Evolutionary conservation across 2,797 vertebrate species (phyloP).

Genomic region (Serranus cabrilla): DNA sequence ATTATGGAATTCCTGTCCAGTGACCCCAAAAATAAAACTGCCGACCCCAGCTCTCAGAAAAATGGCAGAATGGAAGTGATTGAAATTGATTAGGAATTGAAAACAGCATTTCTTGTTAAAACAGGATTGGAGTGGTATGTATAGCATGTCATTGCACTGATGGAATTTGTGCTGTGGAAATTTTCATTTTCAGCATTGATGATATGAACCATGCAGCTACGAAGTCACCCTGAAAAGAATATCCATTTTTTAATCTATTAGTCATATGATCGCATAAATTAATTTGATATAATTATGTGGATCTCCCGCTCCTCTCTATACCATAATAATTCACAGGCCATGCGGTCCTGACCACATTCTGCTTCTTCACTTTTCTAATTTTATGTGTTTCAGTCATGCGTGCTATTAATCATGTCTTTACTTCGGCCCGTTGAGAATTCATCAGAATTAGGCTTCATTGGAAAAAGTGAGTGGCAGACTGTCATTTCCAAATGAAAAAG

Average conservation of each 20-base stretch:
- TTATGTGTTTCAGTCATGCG: conserved; percentile 51
- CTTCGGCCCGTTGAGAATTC: conserved; percentile 46
- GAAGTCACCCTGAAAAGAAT: neutral
- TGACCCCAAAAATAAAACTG: too few relatives aligned
- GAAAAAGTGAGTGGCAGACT: conserved; percentile 63
- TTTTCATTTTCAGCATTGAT: conserved; percentile 5
- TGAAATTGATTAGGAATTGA: neutral
- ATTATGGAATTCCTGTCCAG: too few relatives aligned
- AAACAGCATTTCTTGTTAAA: conserved; percentile 1
- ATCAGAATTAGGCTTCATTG: conserved; percentile 72
- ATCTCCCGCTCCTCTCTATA: neutral
- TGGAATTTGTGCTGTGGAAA: conserved; percentile 6
- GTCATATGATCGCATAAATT: neutral
- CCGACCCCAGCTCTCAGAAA: neutral
- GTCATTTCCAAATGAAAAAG: conserved; percentile 64
- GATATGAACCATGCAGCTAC: neutral
- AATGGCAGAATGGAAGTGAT: neutral
- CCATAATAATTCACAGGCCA: conserved; percentile 23
- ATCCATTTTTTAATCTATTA: neutral
- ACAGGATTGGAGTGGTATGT: neutral
- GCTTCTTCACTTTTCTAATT: conserved; percentile 33
- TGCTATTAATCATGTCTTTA: conserved; percentile 63
- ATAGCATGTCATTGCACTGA: neutral
- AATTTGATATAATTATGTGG: conserved; percentile 11
- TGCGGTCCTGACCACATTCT: conserved; percentile 15